Evolutionary conservation across 2,888 invertebrate species (phyloP), one percentile per base, ranked within the genome.

Genomic region (Chorisops tibialis): DNA sequence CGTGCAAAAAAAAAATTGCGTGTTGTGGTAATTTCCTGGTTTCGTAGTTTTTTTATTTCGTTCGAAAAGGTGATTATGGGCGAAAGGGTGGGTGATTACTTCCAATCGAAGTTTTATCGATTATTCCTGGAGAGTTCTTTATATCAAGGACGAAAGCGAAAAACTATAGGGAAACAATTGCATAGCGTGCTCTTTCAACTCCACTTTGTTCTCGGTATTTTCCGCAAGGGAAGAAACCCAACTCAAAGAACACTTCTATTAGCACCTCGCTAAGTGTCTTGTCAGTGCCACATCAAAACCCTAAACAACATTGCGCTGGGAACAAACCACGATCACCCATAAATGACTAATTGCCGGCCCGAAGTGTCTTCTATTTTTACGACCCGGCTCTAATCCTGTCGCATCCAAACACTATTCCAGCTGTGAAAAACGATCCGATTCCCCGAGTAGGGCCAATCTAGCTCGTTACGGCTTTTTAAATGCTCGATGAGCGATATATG

Each of bases 1-100:
- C 56, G 56, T 56, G 56, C 56, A 56, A 56, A 56, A 56, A 30
- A n/a, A 30, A 56, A 54, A 54, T 54, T 45, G 56, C 56, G 56
- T 56, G 56, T 43, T 56, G 56, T 18, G 56, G 56, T 56, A 56
- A 56, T 56, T 56, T 56, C 45, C 56, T 45, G 52, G 52, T 52
- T 21, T 52, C 38, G 21, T 3, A 5, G 18, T 50, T 30, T 35
- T 37, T 5, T 50, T 35, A 4, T 35, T 35, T 35, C 50, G 3
- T 19, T 19, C 22, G 7, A 19, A 14, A 12, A 12, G 12, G 16
- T 12, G 19, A 9, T 19, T 47, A 19, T 4, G 12, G 12, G 18
- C 12, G 19, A 19, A 47, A 47, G 35, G n/a, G 35, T 50, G 48
- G 41, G 7, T 41, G 5, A 41, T 54, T 54, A 22, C 9, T 35